Conservation (phyloP, 2,797 vertebrate genomes). For the Rhinatrema bivittatum region DNA sequence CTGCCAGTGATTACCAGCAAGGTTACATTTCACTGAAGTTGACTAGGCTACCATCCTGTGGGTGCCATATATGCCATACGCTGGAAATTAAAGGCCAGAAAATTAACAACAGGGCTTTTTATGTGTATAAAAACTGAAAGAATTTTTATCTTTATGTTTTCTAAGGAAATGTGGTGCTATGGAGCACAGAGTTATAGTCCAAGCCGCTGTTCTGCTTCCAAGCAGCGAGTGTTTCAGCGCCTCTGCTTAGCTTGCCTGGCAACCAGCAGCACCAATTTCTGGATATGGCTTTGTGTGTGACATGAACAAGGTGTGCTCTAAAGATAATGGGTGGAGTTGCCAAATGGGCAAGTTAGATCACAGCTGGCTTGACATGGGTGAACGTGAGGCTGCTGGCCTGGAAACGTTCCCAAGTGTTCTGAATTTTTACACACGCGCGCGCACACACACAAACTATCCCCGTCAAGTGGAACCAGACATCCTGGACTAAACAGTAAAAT, state of each 20-base stretch:
- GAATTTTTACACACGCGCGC: not conserved
- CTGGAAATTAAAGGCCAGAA: conserved; percentile 30
- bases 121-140: conserved; percentile 21
- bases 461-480: conserved; percentile 2
- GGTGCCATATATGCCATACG: conserved; percentile 22
- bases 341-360: conserved; percentile 14
- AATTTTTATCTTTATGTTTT: conserved; percentile 19
- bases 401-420: conserved; percentile 10
- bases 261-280: not conserved
- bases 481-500: conserved; percentile 12
- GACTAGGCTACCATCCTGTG: conserved; percentile 32
- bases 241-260: conserved; percentile 11
- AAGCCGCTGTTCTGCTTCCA: conserved; percentile 10
- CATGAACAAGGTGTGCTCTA: conserved; percentile 13
- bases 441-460: not conserved
- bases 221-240: conserved; percentile 1
- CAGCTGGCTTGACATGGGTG: not conserved
- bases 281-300: not conserved
- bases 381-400: conserved; percentile 9
- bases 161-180: conserved; percentile 10
- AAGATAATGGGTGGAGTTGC: conserved; percentile 10
- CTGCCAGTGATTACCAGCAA: too few species aligned
- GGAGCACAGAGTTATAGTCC: conserved; percentile 18
- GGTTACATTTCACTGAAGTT: too few species aligned
- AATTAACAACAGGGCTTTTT: conserved; percentile 34